Base-by-base conservation (phyloP, 1,140 invertebrate genomes). In the Cotesia typhae region DNA sequence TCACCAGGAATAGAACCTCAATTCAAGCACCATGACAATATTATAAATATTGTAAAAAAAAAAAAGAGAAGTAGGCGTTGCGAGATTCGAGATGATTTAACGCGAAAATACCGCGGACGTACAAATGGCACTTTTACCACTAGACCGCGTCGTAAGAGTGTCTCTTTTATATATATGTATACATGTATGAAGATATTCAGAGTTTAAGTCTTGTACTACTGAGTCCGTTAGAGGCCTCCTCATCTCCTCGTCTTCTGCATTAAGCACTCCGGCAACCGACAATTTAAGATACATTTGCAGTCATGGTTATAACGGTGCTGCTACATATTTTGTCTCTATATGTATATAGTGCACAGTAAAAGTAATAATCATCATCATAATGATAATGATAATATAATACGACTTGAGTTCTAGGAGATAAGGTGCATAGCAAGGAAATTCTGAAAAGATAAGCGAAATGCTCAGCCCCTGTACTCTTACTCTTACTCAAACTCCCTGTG, bases 281-380 rank as follows among this genome's bases (percentile, higher is more conserved):
- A 85, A 87, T 87, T 87, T 87, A 76, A 80, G 82, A 86, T 86
- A 87, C 85, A 87, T 86, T 87, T 86, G 81, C 80, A 78, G 78
- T 47, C 7, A 7, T 7, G 41, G 41, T 47, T 47, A 47, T 47
- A 47, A 47, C 41, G 10, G 41, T 47, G 28, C 28, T 28, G 28
- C 28, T 28, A 47, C 41, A 47, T 47, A 47, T 47, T 47, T 47
- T 47, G 6, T 10, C 6, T 47, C 6, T 47, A 47, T 41, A 41
- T 47, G 10, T 47, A 47, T 47, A 10, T 47, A 47, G 37, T 47
- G 5, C 10, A 47, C 5, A 47, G 41, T 47, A 2, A 51, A 28
- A 28, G 28, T 28, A 28, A 28, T 28, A 28, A 28, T 28, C 28
- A 28, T 28, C 28, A 28, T 28, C 28, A 28, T 28, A 28, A 28